These are phyloP conservation scores for Leucopsar rothschildi DNA, from an alignment of 2,113 vertebrate species.

Conservation along the genomic window DNA sequence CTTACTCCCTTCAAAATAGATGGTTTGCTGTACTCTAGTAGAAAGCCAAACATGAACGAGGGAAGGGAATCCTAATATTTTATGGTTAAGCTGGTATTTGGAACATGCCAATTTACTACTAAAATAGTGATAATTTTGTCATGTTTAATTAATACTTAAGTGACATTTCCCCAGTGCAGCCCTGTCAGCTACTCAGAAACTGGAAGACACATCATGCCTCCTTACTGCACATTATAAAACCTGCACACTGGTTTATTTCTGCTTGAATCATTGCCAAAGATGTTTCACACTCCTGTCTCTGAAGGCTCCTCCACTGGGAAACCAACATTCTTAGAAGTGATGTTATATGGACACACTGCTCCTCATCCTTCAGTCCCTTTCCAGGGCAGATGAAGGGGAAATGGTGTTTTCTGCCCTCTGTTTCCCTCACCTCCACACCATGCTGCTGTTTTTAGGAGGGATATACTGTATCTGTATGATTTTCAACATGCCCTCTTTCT, in stretches of 20 bases:
- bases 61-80: not conserved
- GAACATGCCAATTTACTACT: not conserved
- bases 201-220: not conserved
- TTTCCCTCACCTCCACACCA: not conserved
- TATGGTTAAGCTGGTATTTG: not conserved
- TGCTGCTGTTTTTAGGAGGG: not conserved
- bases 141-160: not conserved
- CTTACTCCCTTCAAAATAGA: not conserved
- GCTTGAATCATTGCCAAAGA: not conserved
- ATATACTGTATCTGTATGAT: not conserved
- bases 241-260: not conserved
- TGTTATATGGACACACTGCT: fast-evolving
- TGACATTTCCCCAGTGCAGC: not conserved
- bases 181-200: not conserved
- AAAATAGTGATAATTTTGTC: not conserved
- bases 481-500: not conserved
- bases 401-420: not conserved
- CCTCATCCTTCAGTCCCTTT: not conserved
- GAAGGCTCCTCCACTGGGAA: not conserved
- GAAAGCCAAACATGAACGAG: not conserved
- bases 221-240: not conserved
- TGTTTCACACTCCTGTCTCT: not conserved
- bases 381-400: not conserved
- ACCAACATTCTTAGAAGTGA: not conserved
- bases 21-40: not conserved